A percentile compares a stretch with the other conserved stretches of the same genome.
Conservation (phyloP, 30 jellyfish, hydroid and myxozoan genomes). For the Mastigias papua region DNA sequence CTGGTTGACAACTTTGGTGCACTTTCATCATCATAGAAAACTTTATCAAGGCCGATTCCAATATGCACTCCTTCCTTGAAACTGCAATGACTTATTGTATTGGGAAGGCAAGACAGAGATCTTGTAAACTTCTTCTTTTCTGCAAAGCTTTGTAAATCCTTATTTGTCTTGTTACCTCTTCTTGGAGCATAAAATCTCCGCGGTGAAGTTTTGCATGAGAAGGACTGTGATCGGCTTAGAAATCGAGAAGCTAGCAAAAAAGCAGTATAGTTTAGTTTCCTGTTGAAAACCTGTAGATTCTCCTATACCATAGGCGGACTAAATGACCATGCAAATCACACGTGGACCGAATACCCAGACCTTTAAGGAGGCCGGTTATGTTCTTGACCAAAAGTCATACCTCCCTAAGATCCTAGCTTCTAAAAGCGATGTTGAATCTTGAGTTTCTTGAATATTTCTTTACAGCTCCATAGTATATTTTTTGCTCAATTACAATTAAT, state of each 20-base stretch:
- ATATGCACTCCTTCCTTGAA: not conserved
- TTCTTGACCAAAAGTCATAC: too few species aligned
- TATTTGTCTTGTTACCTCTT: not conserved
- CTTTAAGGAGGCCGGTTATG: too few species aligned
- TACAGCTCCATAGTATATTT: too few species aligned
- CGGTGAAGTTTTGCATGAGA: constrained; percentile 70
- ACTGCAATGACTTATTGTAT: not conserved
- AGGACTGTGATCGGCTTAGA: constrained; percentile 44
- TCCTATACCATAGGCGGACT: too few species aligned
- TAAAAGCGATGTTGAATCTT: too few species aligned
- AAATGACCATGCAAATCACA: too few species aligned
- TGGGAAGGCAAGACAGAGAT: constrained; percentile 30
- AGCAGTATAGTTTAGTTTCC: too few species aligned
- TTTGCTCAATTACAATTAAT: too few species aligned
- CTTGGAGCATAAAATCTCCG: constrained; percentile 44
- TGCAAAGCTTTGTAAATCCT: not conserved
- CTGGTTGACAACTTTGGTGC: not conserved
- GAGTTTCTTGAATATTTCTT: too few species aligned
- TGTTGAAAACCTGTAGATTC: too few species aligned
- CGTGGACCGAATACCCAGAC: too few species aligned
- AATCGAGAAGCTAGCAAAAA: constrained; percentile 38
- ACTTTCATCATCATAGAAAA: not conserved
- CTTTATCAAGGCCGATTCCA: not conserved
- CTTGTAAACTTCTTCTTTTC: constrained; percentile 4
- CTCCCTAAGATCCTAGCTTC: too few species aligned